These are phyloP conservation scores for Mus spicilegus DNA, from an alignment of 2,113 vertebrate genomes.

Conservation along the genomic window DNA sequence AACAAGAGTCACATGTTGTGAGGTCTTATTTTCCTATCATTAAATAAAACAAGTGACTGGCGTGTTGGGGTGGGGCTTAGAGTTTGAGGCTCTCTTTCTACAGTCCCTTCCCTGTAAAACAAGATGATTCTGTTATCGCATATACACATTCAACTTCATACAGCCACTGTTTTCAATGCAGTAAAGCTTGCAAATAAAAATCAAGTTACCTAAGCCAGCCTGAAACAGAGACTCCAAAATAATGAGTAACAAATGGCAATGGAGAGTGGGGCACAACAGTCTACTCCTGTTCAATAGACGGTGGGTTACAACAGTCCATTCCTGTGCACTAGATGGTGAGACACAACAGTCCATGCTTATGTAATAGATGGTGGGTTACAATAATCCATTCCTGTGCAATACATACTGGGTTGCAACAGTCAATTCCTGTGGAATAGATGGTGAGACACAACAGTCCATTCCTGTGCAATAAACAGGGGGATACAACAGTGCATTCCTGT, in stretches of 20 bases:
- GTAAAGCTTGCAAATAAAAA: constrained; percentile 62
- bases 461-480: background rate
- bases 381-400: background rate
- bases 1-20: background rate
- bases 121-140: constrained; percentile 36
- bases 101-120: constrained; percentile 7
- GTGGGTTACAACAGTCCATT: background rate
- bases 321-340: background rate
- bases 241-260: constrained; percentile 42
- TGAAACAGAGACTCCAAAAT: constrained; percentile 50
- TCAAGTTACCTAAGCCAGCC: constrained; percentile 42
- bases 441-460: no score
- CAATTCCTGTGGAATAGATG: background rate
- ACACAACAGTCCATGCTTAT: background rate
- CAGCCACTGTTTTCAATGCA: constrained; percentile 60
- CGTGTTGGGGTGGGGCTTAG: background rate
- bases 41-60: background rate
- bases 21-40: background rate
- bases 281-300: background rate
- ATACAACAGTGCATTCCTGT: no score
- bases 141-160: constrained; percentile 41
- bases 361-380: background rate
- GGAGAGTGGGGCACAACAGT: background rate
- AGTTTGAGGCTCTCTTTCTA: background rate
- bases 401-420: background rate